Base-by-base conservation (phyloP, 2,113 vertebrate species). In the Eulemur rufifrons region DNA sequence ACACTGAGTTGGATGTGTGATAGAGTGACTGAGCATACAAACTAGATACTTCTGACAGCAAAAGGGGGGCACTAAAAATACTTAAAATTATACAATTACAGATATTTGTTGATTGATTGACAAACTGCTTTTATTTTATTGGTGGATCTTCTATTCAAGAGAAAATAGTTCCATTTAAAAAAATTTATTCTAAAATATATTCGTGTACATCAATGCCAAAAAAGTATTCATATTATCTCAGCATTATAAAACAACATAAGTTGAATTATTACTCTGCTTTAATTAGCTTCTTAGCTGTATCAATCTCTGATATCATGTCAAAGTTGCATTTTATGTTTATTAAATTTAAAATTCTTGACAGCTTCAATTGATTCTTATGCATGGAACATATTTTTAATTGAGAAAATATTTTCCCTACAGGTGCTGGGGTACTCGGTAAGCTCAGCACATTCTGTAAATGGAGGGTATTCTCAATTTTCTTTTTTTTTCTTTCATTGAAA, bases 221-320 rank as follows among this genome's bases (percentile, higher is more conserved):
- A 71, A 52, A 80, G 13, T 93, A 39, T 71, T 80, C 15, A 39
- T 87, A n/a, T 73, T 47, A 71, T 71, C 45, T 81, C 42, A 73
- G 14, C 76, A 52, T 39, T 85, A 14, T 39, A 61, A 87, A 61
- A 50, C 47, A 89, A n/a, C 8, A 0, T 59, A 68, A 77, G 23
- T 85, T 95, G 80, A 87, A 68, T 76, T 68, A 90, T 85, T 68
- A 39, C 32, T 89, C 32, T 68, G 59, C 29, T 69, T 77, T 89
- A 86, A 69, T 68, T 59, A 90, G 80, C 83, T 84, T 90, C 63
- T 68, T 47, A 95, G 80, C 63, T 90, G 13, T 69, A 32, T 77
- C 69, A 89, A 0, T 94, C 59, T 84, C 17, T 54, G 20, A 71
- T 63, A 9, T n/a, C 81, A 76, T 74, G 45, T 90, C 42, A 23